Percentiles rank a stretch among this genome's conserved stretches.
Evolutionary conservation across 92 coral and sea anemone genomes (phyloP).

Genomic region (Isaurus tuberculatus): DNA sequence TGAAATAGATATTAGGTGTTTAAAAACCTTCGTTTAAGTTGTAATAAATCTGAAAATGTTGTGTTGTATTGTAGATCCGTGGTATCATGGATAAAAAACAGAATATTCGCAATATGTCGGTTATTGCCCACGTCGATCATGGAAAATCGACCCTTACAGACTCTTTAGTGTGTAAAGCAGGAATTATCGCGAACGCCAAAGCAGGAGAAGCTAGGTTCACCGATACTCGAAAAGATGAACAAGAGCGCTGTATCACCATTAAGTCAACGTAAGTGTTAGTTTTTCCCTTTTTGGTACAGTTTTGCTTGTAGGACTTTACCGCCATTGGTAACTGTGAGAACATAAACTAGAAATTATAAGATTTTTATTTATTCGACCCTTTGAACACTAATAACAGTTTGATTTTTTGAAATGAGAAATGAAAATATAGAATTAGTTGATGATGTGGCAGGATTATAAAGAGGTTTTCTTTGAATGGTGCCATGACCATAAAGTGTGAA

Average conservation of each 20-base stretch:
- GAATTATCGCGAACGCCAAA: conserved; percentile 87
- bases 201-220: conserved; percentile 97
- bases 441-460: too few species aligned
- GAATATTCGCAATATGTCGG: conserved; percentile 98
- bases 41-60: not conserved
- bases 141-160: conserved; percentile 98
- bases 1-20: too few species aligned
- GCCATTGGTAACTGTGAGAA: too few species aligned
- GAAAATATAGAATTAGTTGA: too few species aligned
- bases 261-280: conserved; percentile 94
- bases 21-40: too few species aligned
- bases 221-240: conserved; percentile 97
- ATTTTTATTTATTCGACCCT: too few species aligned
- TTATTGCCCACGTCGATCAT: conserved; percentile 99
- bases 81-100: conserved; percentile 94
- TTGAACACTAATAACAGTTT: too few species aligned
- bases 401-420: too few species aligned
- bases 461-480: too few species aligned
- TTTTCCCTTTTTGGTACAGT: not conserved
- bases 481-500: too few species aligned
- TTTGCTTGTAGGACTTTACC: too few species aligned
- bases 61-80: conserved; percentile 80
- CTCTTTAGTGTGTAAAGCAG: conserved; percentile 96
- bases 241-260: conserved; percentile 96
- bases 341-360: too few species aligned